phyloP scores from a whole-genome alignment of 2,888 invertebrate species.

The Baronia brevicornis region DNA sequence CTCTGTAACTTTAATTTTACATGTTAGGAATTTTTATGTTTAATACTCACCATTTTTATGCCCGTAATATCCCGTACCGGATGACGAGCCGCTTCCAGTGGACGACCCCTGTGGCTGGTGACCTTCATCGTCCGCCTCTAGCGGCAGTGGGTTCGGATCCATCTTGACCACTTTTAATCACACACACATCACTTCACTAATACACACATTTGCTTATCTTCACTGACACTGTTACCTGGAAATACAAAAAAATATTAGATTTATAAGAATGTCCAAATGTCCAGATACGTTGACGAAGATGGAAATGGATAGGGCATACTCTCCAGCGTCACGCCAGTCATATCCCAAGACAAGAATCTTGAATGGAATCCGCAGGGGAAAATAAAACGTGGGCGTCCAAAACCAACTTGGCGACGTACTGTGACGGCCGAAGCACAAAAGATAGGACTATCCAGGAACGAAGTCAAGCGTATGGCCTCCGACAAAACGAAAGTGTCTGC shows the following conservation, averaged over 20 bases:
- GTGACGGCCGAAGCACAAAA: no score
- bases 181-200: constrained; percentile 22
- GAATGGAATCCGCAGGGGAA: no score
- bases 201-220: constrained; percentile 10
- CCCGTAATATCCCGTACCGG: constrained; percentile 62
- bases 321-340: neutral
- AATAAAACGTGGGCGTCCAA: no score
- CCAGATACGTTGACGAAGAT: neutral
- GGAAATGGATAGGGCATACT: neutral
- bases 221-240: constrained; percentile 7
- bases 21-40: no score
- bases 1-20: no score
- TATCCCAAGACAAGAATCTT: no score
- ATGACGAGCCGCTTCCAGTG: constrained; percentile 63
- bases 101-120: constrained; percentile 59
- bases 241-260: constrained; percentile 2
- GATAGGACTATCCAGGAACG: no score
- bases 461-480: no score
- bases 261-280: neutral
- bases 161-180: constrained; percentile 34
- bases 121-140: constrained; percentile 58
- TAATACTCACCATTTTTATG: constrained; percentile 59
- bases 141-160: constrained; percentile 49
- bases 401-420: no score
- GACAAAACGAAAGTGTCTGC: no score